These are phyloP conservation scores for Lepidonotus clava DNA, from an alignment of 2,888 invertebrate species.

Conservation along the genomic window DNA sequence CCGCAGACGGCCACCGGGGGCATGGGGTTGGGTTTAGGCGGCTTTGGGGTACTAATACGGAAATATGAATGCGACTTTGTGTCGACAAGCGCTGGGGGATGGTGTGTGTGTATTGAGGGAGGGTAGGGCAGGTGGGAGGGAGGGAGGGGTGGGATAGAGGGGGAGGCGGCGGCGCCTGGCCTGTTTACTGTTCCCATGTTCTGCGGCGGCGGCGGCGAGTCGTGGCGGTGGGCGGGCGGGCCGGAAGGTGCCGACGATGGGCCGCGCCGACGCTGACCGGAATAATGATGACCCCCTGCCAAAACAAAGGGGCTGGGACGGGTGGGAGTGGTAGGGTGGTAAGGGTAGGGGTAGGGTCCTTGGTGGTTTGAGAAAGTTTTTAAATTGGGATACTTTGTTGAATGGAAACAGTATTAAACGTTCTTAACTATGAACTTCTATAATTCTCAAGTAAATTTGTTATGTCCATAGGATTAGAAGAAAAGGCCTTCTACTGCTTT, in stretches of 20 bases:
- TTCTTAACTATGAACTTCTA: too few relatives aligned
- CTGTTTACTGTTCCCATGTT: constrained; percentile 14
- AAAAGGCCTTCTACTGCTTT: too few relatives aligned
- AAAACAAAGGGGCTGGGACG: constrained; percentile 13
- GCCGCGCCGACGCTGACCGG: not conserved
- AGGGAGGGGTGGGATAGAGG: not conserved
- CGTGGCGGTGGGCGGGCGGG: not conserved
- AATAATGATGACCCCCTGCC: not conserved
- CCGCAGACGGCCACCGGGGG: not conserved
- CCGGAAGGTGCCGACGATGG: constrained; percentile 6
- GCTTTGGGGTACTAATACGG: too few relatives aligned
- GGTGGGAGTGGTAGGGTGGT: too few relatives aligned
- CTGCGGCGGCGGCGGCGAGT: not conserved
- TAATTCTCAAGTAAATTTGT: too few relatives aligned
- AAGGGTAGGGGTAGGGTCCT: too few relatives aligned
- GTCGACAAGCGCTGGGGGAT: too few relatives aligned
- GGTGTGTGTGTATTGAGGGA: not conserved
- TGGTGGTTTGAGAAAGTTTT: too few relatives aligned
- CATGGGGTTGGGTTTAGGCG: too few relatives aligned
- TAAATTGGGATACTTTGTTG: too few relatives aligned
- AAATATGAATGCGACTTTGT: not conserved
- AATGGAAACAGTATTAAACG: too few relatives aligned
- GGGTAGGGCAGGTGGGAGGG: not conserved
- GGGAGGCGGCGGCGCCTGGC: not conserved
- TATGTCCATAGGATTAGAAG: too few relatives aligned